Evolutionary conservation across 2,797 vertebrate genomes (phyloP).

Genomic region (Eulemur coronatus): DNA sequence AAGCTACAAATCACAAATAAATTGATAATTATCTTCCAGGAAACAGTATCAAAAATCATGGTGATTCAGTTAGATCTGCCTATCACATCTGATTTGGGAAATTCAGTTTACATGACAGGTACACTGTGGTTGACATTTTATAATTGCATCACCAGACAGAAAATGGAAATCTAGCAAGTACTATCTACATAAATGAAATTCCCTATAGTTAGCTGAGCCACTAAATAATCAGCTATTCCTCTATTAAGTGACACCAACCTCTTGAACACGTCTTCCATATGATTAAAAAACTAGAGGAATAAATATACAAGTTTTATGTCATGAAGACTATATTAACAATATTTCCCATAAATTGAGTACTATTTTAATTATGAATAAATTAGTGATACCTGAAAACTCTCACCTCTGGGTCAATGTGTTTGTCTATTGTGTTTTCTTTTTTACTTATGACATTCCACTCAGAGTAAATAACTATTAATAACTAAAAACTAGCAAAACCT

Average conservation of each 20-base stretch:
- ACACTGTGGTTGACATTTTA: not conserved
- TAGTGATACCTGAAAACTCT: slow-evolving; percentile 17
- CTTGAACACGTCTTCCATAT: not conserved
- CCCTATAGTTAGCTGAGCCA: not conserved
- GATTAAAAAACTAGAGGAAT: slow-evolving; percentile 26
- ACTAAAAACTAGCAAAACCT: slow-evolving; percentile 40
- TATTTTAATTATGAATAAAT: not conserved
- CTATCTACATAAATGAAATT: slow-evolving; percentile 8
- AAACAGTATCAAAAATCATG: slow-evolving; percentile 34
- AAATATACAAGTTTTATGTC: slow-evolving; percentile 10
- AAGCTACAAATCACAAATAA: slow-evolving; percentile 36
- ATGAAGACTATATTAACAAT: not conserved
- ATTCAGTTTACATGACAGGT: not conserved
- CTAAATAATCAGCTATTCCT: not conserved
- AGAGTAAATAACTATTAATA: not conserved
- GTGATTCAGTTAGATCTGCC: not conserved
- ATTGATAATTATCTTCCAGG: not conserved
- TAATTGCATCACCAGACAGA: not conserved
- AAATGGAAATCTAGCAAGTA: not conserved
- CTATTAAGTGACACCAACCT: slow-evolving; percentile 2
- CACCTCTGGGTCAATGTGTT: not conserved
- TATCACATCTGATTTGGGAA: slow-evolving; percentile 14
- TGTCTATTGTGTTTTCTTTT: not conserved
- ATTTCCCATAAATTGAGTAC: not conserved
- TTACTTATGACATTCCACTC: not conserved